Base-by-base conservation (phyloP, 2,888 invertebrate genomes). In the Agriopis marginaria region DNA sequence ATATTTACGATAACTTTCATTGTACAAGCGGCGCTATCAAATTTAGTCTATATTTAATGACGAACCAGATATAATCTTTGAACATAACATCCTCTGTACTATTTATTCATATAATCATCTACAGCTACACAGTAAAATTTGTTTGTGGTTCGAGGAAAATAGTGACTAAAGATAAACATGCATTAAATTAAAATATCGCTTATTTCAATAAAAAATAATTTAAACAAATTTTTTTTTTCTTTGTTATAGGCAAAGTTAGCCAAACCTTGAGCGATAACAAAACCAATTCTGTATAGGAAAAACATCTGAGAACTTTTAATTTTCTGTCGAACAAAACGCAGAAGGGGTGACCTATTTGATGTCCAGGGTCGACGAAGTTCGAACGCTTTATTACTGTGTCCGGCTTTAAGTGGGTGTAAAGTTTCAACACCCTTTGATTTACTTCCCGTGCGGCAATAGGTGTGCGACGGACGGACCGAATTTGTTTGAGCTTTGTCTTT, bases 381-480 rank as follows among this genome's bases (percentile, higher is more conserved):
- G 92, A 89, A 92, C 92, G 93, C 89, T 94, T 94, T 93, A 94
- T 94, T 93, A 93, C 93, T 91, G 92, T 93, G 93, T 93, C 94
- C 94, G 92, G 93, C 91, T 92, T 90, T 93, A 94, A 94, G 94
- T 93, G 94, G 94, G 94, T 93, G 94, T 93, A 93, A 93, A 94
- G 93, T 94, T 94, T 93, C 94, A 92, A 93, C 93, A 93, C 93
- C 94, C 94, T 93, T 93, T 93, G 93, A 94, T 93, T 94, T 93
- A 94, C 93, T 93, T 70, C 58, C 66, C 53, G 70, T 91, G 88
- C 89, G 89, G 88, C 81, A 86, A 87, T 90, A 90, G 89, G 92
- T 90, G 83, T 84, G 86, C 85, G 84, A 85, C 79, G 84, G 86
- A 85, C 83, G 86, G 79, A 83, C 86, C 77, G 80, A 90, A 89